Percentiles rank a stretch among this genome's conserved stretches.
These are phyloP conservation scores for Hystrix brachyura DNA, from an alignment of 2,113 vertebrate genomes.

Conservation along the genomic window DNA sequence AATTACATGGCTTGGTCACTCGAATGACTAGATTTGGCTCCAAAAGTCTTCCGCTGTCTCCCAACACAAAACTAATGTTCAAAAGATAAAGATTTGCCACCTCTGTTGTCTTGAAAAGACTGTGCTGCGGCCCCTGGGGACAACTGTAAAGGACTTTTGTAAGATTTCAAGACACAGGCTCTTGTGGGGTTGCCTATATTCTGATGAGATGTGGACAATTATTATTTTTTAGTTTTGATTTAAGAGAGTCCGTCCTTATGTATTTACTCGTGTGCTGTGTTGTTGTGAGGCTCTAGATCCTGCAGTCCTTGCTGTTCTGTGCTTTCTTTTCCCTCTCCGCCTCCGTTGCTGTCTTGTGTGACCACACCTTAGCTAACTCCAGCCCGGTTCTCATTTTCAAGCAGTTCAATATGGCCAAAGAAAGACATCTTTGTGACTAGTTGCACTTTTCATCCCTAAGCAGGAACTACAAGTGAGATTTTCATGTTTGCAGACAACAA, in stretches of 20 bases:
- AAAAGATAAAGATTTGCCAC: not conserved
- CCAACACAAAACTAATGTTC: not conserved
- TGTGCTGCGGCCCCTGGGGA: not conserved
- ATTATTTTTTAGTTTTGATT: not conserved
- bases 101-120: not conserved
- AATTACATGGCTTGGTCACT: slow-evolving; percentile 23
- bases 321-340: not conserved
- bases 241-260: not conserved
- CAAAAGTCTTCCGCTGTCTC: not conserved
- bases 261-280: not conserved
- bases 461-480: not conserved
- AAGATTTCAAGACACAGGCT: not conserved
- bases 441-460: not conserved
- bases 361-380: not conserved
- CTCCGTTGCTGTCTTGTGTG: not conserved
- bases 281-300: not conserved
- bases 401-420: not conserved
- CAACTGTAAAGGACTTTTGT: not conserved
- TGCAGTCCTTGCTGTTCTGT: not conserved
- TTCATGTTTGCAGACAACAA: not conserved
- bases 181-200: not conserved
- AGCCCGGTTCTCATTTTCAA: not conserved
- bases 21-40: slow-evolving; percentile 37
- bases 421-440: not conserved
- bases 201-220: not conserved